These are phyloP conservation scores for Rutilus rutilus DNA, from an alignment of 2,113 vertebrate genomes.

Conservation along the genomic window DNA sequence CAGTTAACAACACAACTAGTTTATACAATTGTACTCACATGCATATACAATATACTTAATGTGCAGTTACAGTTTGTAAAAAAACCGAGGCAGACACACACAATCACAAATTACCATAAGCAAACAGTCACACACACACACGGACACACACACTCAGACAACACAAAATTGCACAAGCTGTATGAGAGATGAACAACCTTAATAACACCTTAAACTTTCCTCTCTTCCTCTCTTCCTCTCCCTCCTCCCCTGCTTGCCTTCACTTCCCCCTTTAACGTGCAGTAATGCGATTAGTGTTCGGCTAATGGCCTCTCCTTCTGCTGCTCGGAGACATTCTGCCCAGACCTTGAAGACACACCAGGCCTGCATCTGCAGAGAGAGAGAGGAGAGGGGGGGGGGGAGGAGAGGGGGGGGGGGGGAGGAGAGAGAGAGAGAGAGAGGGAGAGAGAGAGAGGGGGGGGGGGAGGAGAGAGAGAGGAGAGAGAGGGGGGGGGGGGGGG, in stretches of 20 bases:
- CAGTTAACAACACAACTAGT: conserved; percentile 5
- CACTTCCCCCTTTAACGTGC: conserved; percentile 84
- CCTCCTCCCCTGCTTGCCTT: conserved; percentile 73
- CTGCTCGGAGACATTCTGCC: conserved; percentile 91
- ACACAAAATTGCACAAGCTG: conserved; percentile 46
- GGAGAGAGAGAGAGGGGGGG: too few species aligned
- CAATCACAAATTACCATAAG: conserved; percentile 5
- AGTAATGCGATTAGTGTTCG: conserved; percentile 82
- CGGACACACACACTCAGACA: conserved; percentile 12
- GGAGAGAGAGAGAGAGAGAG: conserved; percentile 45
- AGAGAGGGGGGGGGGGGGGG: too few species aligned
- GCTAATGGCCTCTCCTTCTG: conserved; percentile 87
- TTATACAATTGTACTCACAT: background rate
- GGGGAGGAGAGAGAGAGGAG: too few species aligned
- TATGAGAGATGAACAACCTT: conserved; percentile 79
- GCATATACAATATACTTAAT: background rate
- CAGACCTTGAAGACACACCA: conserved; percentile 92
- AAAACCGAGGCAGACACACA: background rate
- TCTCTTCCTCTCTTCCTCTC: conserved; percentile 61
- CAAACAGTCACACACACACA: background rate
- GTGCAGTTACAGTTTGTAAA: background rate
- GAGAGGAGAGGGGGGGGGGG: too few species aligned
- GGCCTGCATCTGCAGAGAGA: conserved; percentile 81
- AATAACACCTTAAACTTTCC: conserved; percentile 81
- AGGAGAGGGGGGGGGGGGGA: too few species aligned